phyloP scores from a whole-genome alignment of 2,797 vertebrate genomes.

The Propithecus perrieri region DNA sequence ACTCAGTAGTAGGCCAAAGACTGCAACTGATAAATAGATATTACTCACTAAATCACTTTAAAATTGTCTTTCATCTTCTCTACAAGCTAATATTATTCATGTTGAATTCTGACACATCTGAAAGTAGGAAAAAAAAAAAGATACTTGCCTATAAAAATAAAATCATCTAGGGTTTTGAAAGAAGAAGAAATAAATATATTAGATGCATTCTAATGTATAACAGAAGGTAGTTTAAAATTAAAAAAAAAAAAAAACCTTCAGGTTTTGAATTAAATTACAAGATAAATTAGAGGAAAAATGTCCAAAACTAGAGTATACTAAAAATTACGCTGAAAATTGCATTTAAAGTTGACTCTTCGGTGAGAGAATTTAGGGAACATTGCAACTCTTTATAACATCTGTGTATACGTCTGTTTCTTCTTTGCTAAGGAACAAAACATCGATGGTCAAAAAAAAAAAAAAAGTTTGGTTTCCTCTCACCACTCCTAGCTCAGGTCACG shows the following conservation, averaged over 20 bases:
- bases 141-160: not conserved
- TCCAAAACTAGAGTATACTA: not conserved
- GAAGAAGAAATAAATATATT: not conserved
- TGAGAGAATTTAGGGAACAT: not conserved
- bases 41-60: constrained; percentile 63
- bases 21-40: constrained; percentile 75
- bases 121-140: not conserved
- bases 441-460: not conserved
- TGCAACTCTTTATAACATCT: not conserved
- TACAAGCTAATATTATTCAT: not conserved
- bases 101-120: not conserved
- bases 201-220: not conserved
- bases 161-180: not conserved
- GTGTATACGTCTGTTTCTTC: not conserved
- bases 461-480: constrained; percentile 30
- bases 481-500: constrained; percentile 57
- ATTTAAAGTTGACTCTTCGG: not conserved
- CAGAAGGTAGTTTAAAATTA: not conserved
- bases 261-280: constrained; percentile 29
- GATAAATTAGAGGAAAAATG: not conserved
- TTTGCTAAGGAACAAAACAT: constrained; percentile 52
- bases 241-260: not conserved
- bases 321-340: not conserved
- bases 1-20: constrained; percentile 67
- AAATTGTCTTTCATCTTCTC: constrained; percentile 61